Conservation (phyloP, 2,888 invertebrate genomes). For the Myopa tessellatipennis region DNA sequence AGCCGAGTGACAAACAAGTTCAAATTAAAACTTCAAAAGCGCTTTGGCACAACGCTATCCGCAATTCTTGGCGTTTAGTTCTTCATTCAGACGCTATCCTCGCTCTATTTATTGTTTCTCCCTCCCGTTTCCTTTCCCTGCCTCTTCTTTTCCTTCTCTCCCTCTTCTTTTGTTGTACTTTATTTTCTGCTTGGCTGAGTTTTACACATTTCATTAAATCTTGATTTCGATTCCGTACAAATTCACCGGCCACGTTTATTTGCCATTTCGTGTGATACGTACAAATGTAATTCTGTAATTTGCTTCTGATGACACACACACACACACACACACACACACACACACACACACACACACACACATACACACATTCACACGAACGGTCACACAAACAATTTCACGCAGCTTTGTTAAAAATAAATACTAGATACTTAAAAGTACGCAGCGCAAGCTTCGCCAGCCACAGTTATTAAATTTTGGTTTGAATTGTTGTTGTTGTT, state of each 20-base stretch:
- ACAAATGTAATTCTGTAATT: neutral
- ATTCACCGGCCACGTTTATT: neutral
- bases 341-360: neutral
- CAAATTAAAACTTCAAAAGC: slow-evolving; percentile 20
- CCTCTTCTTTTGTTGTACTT: neutral
- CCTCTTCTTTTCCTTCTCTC: neutral
- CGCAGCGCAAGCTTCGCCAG: too few species aligned
- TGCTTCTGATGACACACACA: neutral
- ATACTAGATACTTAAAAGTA: too few species aligned
- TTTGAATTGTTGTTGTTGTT: too few species aligned
- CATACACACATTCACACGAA: neutral
- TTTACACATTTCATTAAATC: slow-evolving; percentile 14
- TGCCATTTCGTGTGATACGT: neutral
- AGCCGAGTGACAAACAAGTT: slow-evolving; percentile 3
- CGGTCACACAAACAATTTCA: neutral
- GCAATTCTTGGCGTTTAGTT: neutral
- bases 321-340: neutral
- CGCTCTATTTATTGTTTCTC: neutral
- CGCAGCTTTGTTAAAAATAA: too few species aligned
- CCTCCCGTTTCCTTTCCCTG: too few species aligned
- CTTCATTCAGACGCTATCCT: too few species aligned
- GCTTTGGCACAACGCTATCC: neutral
- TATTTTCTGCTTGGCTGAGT: slow-evolving; percentile 6
- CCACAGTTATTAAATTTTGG: too few species aligned
- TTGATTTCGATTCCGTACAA: neutral